Base-by-base conservation (phyloP, 2,888 invertebrate species). In the Caenorhabditis sinica region DNA sequence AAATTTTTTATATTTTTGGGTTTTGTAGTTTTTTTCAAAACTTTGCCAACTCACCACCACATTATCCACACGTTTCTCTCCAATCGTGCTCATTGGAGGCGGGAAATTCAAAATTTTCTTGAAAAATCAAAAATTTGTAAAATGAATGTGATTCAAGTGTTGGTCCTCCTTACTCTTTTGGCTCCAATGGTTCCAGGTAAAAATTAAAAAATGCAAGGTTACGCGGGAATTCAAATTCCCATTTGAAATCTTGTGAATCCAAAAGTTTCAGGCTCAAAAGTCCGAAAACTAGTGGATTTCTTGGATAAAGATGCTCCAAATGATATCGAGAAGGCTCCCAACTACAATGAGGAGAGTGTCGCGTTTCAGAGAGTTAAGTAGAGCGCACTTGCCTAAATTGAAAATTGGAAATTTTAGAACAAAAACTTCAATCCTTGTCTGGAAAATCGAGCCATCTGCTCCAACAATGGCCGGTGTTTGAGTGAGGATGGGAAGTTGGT, bases 351-450 rank as follows among this genome's bases (percentile, higher is more conserved):
- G 43, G 75, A 83, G 13, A 75, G 71, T 45, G 43, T 83, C 11
- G 63, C 69, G 36, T 79, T 80, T 43, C 25, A 60, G 25, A 63
- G 83, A 36, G 77, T 76, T 17, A 56, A 15, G 13, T 69, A 23
- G 56, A 56, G 53, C 58, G 40, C n/a, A 49, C 3, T 61, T 53
- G 66, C 49, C 17, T 36, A 11, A 40, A 13, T 61, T n/a, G 1
- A 4, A 5, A 40, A 36, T n/a, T 51, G 56, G 2, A 30, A 20
- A 13, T 30, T 61, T 83, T 61, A 80, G 75, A 68, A 77, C 51
- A 82, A 79, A 74, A 63, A 73, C n/a, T 86, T 86, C 69, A 68
- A 88, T 82, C 86, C 88, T 8, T 88, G 88, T 51, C 45, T 66
- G 43, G 80, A 83, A 45, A 83, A 85, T 65, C 23, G 75, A 9